Conservation (phyloP, 64 coral and sea anemone genomes). For the Actinia equina region DNA sequence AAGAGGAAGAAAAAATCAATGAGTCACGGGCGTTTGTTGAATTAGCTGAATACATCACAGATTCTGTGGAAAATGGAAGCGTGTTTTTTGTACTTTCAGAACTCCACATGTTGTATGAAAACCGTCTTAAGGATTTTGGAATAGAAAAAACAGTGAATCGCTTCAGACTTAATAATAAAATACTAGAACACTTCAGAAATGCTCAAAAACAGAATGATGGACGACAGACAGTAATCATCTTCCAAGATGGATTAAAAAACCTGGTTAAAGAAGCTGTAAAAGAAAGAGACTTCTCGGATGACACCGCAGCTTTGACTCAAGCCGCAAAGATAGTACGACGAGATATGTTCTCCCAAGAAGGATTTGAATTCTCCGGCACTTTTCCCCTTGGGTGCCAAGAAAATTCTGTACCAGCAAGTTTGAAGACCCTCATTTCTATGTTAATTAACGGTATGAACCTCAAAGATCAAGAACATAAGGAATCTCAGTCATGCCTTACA, state of each 20-base stretch:
- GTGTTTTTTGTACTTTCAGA: constrained; percentile 44
- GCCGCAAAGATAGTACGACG: constrained; percentile 54
- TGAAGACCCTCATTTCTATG: constrained; percentile 40
- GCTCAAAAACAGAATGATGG: constrained; percentile 48
- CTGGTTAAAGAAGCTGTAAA: constrained; percentile 15
- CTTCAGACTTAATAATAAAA: too few species aligned
- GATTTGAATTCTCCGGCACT: constrained; percentile 33
- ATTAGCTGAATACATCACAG: constrained; percentile 19
- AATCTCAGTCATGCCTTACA: constrained; percentile 31
- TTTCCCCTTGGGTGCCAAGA: constrained; percentile 38
- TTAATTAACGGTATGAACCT: constrained; percentile 48
- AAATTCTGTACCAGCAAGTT: constrained; percentile 27
- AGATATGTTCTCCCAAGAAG: constrained; percentile 42
- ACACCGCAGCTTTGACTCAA: constrained; percentile 7
- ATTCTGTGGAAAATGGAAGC: constrained; percentile 22
- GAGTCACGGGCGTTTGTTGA: constrained; percentile 37
- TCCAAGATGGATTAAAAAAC: constrained; percentile 12
- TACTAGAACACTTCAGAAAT: too few species aligned
- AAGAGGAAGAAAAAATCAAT: too few species aligned
- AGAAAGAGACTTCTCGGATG: constrained; percentile 20
- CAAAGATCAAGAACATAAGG: constrained; percentile 15
- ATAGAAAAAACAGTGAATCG: too few species aligned
- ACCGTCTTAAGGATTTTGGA: constrained; percentile 24
- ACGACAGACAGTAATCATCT: constrained; percentile 28
- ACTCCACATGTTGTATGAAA: constrained; percentile 1